Percentiles rank a stretch among this genome's conserved stretches.
Evolutionary conservation across 2,113 vertebrate species (phyloP).

Genomic region (Nesoenas mayeri): DNA sequence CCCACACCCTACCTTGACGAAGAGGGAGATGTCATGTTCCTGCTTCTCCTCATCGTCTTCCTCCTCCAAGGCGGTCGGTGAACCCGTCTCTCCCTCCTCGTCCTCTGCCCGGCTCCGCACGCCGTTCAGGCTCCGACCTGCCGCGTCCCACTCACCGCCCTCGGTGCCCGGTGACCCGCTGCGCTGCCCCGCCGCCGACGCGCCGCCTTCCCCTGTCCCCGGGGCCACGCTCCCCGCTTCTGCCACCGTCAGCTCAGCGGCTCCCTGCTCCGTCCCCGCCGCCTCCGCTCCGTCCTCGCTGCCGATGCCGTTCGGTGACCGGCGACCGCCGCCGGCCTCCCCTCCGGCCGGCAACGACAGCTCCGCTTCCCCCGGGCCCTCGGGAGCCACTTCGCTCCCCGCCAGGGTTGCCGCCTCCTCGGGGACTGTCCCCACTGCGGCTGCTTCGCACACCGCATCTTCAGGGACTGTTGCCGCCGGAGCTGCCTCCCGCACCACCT

Average conservation of each 20-base stretch:
- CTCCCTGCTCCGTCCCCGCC: not conserved
- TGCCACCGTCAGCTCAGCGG: not conserved
- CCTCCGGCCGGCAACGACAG: too few species aligned
- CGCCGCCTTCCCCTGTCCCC: not conserved
- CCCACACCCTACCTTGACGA: slow-evolving; percentile 79
- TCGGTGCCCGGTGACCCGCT: not conserved
- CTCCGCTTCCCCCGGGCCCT: not conserved
- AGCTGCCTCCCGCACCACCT: not conserved
- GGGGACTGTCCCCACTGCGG: not conserved
- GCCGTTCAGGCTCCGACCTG: slow-evolving; percentile 23
- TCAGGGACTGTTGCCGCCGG: not conserved
- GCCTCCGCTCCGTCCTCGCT: not conserved
- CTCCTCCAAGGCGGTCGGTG: not conserved
- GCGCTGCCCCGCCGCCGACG: not conserved
- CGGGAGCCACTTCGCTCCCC: not conserved
- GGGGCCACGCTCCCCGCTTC: not conserved
- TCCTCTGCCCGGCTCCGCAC: not conserved
- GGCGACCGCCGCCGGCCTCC: not conserved
- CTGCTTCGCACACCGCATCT: not conserved
- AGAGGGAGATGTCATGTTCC: slow-evolving; percentile 86
- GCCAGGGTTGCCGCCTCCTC: not conserved
- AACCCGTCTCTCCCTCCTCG: not conserved
- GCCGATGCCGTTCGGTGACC: not conserved
- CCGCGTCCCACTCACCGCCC: not conserved
- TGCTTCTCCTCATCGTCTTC: slow-evolving; percentile 12